These are phyloP conservation scores for Drosophila athabasca DNA, from an alignment of 1,140 invertebrate species.

Conservation along the genomic window DNA sequence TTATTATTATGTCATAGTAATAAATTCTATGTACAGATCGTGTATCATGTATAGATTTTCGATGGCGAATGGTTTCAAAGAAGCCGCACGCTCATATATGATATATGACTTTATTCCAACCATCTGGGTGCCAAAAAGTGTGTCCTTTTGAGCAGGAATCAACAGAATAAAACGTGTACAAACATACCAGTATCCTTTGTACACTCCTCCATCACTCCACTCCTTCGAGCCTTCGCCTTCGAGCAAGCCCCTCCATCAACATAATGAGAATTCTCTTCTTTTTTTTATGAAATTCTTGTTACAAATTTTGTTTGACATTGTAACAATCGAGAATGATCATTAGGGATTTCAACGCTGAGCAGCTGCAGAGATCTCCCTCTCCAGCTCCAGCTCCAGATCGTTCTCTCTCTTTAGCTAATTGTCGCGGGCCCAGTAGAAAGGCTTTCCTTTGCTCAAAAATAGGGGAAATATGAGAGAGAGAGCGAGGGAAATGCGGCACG, in stretches of 20 bases:
- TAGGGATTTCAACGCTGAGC: constrained; percentile 46
- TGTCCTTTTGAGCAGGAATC: too few species aligned
- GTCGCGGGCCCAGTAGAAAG: constrained; percentile 44
- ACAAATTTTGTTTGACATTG: constrained; percentile 43
- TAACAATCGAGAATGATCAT: constrained; percentile 42
- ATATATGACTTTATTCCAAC: neutral
- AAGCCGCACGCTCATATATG: neutral
- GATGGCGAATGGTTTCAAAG: neutral
- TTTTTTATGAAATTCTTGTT: constrained; percentile 10
- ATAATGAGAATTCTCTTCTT: neutral
- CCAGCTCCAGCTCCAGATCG: neutral
- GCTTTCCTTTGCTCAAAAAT: constrained; percentile 8
- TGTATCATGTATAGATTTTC: too few species aligned
- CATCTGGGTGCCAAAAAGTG: neutral
- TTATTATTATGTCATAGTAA: too few species aligned
- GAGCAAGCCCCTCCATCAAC: too few species aligned
- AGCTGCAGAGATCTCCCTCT: constrained; percentile 18
- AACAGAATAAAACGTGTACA: neutral
- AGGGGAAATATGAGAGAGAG: neutral
- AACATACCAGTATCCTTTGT: constrained; percentile 28
- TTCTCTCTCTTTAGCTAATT: constrained; percentile 42
- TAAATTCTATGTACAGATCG: too few species aligned
- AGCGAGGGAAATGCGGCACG: constrained; percentile 2
- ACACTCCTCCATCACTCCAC: constrained; percentile 18
- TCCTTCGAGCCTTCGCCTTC: too few species aligned